A percentile compares a stretch with the other conserved stretches of the same genome.
Conservation (phyloP, 1,140 invertebrate genomes). For the Nixonia krombeini region DNA sequence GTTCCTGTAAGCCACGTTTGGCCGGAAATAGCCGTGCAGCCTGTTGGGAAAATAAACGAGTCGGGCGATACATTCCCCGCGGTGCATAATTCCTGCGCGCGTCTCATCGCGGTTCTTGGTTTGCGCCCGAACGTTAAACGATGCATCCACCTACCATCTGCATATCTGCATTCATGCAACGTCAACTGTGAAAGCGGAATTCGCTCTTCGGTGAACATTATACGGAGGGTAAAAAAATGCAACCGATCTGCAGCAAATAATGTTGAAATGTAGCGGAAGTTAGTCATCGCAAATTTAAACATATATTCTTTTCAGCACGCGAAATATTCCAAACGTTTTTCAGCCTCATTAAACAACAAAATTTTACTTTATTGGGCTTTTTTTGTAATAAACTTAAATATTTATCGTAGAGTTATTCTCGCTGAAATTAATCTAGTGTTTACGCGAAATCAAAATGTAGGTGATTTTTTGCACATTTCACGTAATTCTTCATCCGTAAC, state of each 20-base stretch:
- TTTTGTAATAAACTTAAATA: no score
- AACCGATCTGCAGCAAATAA: background rate
- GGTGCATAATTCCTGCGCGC: background rate
- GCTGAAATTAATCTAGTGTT: no score
- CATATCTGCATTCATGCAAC: background rate
- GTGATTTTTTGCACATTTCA: no score
- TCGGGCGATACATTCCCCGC: conserved; percentile 32
- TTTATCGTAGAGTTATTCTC: no score
- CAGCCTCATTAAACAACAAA: no score
- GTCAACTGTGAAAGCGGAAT: background rate
- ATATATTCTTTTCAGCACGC: no score
- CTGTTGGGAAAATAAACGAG: conserved; percentile 41
- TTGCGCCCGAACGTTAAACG: background rate
- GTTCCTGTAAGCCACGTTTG: conserved; percentile 38
- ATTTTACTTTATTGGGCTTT: no score
- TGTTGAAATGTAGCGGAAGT: no score
- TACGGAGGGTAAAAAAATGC: background rate
- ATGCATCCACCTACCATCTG: background rate
- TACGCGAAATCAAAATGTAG: no score
- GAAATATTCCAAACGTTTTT: no score
- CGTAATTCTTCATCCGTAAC: no score
- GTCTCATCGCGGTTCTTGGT: background rate
- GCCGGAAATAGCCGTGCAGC: conserved; percentile 44
- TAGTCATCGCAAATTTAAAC: no score
- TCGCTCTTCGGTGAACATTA: background rate